A percentile compares a stretch with the other conserved stretches of the same genome.
phyloP scores from a whole-genome alignment of 2,797 vertebrate species.

The Ceryle rudis region DNA sequence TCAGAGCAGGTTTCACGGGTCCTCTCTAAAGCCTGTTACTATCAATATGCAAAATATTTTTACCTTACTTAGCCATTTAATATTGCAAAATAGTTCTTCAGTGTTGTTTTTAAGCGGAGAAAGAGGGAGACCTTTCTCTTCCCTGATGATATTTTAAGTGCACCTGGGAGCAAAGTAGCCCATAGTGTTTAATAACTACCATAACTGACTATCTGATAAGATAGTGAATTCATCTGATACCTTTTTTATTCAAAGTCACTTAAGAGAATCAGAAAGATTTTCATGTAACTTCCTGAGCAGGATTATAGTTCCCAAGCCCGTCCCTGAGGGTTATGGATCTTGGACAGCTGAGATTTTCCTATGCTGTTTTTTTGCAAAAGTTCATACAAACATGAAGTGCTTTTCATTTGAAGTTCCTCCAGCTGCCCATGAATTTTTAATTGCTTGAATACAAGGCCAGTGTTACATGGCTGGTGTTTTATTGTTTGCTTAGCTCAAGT shows the following conservation, averaged over 20 bases:
- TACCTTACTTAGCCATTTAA: neutral
- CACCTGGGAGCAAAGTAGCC: neutral
- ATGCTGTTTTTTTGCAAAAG: neutral
- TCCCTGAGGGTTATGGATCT: neutral
- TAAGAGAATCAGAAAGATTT: neutral
- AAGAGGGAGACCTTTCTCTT: neutral
- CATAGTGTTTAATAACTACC: neutral
- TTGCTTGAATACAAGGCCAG: neutral
- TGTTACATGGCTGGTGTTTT: constrained; percentile 25
- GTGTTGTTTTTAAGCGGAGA: neutral
- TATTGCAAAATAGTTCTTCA: neutral
- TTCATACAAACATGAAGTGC: constrained; percentile 46
- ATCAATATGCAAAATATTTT: neutral
- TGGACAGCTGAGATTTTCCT: constrained; percentile 16
- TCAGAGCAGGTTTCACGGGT: neutral
- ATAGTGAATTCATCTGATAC: neutral
- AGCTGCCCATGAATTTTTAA: neutral
- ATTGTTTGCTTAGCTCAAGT: constrained; percentile 31
- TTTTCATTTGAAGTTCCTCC: constrained; percentile 45
- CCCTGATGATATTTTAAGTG: neutral
- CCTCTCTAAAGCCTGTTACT: neutral
- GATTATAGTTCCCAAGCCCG: neutral
- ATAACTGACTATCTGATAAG: neutral
- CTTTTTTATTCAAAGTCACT: neutral
- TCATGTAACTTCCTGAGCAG: neutral